Evolutionary conservation across 2,113 vertebrate genomes (phyloP), one percentile per base, ranked within the genome.

Genomic region (Platichthys flesus): DNA sequence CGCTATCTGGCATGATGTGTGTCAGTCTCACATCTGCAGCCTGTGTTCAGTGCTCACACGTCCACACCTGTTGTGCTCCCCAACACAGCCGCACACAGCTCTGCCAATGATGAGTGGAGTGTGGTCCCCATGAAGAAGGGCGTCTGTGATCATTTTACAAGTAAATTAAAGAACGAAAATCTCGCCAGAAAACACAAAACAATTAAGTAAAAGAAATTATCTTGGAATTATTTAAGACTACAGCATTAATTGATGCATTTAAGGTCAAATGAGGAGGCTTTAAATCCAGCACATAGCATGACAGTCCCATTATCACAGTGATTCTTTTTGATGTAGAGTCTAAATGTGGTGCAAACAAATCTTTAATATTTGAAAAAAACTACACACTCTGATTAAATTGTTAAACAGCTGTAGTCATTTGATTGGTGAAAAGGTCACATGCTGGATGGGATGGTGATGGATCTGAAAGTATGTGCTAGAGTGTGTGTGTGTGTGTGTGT

Each of bases 391-490:
- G 60, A 90, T 88, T 68, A 71, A 85, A 85, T 58, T 54, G 67
- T 78, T 85, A 78, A 79, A 77, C 57, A 74, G 31, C 69, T 84
- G 78, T 85, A 74, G 81, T 68, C 60, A 42, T 82, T 86, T 81
- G 84, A 88, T 90, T 90, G 79, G 57, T 80, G 72, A 82, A 91
- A 88, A 91, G 89, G 89, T 90, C 91, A 90, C 62, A 77, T 42
- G 80, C 76, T 67, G 71, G 63, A 77, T 85, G 75, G 66, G 66
- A 77, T 52, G 45, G 59, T 52, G 45, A 57, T 78, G 72, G 35
- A 45, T 45, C 20, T 26, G 56, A 7, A 73, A 52, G 74, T 72
- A 79, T 60, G 74, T 64, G 63, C 63, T 55, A 35, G 80, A 62
- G 79, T 68, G 78, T 31, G 74, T 62, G 68, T 58, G 84, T 23